These are phyloP conservation scores for Tenthredo distinguenda DNA, from an alignment of 2,888 invertebrate species.

Conservation along the genomic window DNA sequence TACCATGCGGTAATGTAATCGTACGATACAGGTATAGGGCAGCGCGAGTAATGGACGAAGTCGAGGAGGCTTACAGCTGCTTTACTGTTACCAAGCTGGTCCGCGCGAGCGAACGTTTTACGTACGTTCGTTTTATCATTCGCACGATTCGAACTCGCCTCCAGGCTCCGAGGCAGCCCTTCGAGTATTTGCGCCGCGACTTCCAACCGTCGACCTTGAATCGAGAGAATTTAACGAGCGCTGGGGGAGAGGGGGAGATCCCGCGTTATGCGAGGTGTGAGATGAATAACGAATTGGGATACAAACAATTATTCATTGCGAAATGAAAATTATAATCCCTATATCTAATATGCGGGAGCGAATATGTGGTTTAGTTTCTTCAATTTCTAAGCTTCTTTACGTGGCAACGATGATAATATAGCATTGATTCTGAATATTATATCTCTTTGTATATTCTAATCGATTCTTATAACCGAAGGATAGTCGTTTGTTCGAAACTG, in stretches of 20 bases:
- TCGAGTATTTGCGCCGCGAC: conserved; percentile 33
- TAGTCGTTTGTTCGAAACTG: neutral
- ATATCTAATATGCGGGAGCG: neutral
- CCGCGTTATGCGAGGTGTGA: conserved; percentile 7
- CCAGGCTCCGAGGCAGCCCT: neutral
- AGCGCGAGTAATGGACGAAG: conserved; percentile 6
- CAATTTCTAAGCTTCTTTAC: neutral
- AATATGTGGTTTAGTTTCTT: neutral
- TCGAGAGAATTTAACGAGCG: neutral
- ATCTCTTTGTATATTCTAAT: neutral
- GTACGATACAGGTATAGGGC: conserved; percentile 22
- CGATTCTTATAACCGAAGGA: neutral
- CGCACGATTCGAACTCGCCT: neutral
- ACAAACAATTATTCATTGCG: neutral
- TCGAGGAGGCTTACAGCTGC: conserved; percentile 34
- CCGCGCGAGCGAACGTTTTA: neutral
- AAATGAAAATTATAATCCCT: neutral
- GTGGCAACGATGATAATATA: neutral
- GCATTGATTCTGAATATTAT: neutral
- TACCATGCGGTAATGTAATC: conserved; percentile 41
- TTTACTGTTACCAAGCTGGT: conserved; percentile 41
- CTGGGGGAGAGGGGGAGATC: neutral
- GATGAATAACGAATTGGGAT: neutral
- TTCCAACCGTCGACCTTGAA: conserved; percentile 20
- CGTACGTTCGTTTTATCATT: conserved; percentile 27